Evolutionary conservation across 2,888 invertebrate species (phyloP), one percentile per base, ranked within the genome.

Genomic region (Chydorus sphaericus): DNA sequence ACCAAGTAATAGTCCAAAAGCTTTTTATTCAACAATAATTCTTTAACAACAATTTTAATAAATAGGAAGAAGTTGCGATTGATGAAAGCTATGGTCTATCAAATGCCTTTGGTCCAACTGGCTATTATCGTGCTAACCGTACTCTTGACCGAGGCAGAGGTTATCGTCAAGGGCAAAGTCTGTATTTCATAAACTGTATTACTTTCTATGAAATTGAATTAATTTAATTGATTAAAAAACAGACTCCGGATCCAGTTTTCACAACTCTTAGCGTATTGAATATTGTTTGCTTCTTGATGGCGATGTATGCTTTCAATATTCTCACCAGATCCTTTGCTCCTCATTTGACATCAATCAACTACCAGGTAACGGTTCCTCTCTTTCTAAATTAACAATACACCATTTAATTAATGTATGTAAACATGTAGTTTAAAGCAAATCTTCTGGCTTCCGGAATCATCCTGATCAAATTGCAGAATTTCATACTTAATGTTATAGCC

Each of bases 301-400:
- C 31, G 4, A 54, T 39, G 28, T 54, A 44, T 39, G 39, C 31
- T n/a, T 54, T 54, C 44, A 54, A 54, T 30, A 54, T 54, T 1
- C 39, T 54, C 28, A 30, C 39, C 3, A 18, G 23, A 10, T 28
- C 54, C 1, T 44, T 39, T 18, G 38, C 54, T 2, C 54, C 54
- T 6, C 54, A 30, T 4, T 11, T 54, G 20, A n/a, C 14, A 10
- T 16, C 30, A 10, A 30, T 50, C 20, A 30, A 48, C 18, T 39
- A 44, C 44, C 44, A 30, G 18, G 38, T 39, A 14, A 20, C 10
- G 16, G n/a, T 38, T 3, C 8, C 33, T 33, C 8, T 33, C 33
- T 20, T n/a, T 33, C 14, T 4, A 48, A 16, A 26, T 53, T 36
- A 1, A 16, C 8, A 38, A 38, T n/a, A 8, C n/a, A 38, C 1